These are phyloP conservation scores for Rhea pennata DNA, from an alignment of 2,113 vertebrate species.

Conservation along the genomic window DNA sequence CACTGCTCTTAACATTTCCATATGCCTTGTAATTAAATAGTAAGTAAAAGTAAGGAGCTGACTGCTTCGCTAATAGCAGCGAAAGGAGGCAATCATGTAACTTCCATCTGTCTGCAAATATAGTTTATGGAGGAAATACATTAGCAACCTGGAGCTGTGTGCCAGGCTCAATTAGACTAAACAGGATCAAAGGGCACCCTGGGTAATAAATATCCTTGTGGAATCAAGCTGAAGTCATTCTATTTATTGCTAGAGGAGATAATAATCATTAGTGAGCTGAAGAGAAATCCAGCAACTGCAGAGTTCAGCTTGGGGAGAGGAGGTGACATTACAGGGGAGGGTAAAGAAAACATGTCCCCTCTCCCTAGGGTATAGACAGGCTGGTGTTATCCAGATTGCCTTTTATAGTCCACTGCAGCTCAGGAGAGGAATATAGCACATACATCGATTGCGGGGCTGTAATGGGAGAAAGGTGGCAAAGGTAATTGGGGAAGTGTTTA, in stretches of 20 bases:
- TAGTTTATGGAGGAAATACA: conserved; percentile 44
- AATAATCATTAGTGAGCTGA: background rate
- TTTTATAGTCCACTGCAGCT: background rate
- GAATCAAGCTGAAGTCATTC: background rate
- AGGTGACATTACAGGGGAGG: background rate
- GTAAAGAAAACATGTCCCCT: background rate
- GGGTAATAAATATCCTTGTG: conserved; percentile 52
- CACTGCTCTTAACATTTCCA: background rate
- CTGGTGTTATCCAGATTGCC: background rate
- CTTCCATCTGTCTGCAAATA: conserved; percentile 69
- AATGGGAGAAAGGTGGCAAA: background rate
- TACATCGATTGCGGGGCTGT: accelerated
- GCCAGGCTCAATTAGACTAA: conserved; percentile 70
- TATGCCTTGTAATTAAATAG: conserved; percentile 48
- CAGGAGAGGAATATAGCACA: background rate
- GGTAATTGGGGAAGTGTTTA: conserved; percentile 41
- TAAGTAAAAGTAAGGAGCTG: conserved; percentile 37
- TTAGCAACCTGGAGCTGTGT: conserved; percentile 29
- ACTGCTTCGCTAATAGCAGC: conserved; percentile 34
- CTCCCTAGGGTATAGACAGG: no score
- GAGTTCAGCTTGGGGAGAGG: background rate
- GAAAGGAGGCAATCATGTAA: conserved; percentile 36
- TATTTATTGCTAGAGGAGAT: conserved; percentile 3
- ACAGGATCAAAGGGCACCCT: conserved; percentile 65
- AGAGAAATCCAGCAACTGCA: background rate